These are phyloP conservation scores for Caenorhabditis becei DNA, from an alignment of 2,888 invertebrate genomes.

Conservation along the genomic window DNA sequence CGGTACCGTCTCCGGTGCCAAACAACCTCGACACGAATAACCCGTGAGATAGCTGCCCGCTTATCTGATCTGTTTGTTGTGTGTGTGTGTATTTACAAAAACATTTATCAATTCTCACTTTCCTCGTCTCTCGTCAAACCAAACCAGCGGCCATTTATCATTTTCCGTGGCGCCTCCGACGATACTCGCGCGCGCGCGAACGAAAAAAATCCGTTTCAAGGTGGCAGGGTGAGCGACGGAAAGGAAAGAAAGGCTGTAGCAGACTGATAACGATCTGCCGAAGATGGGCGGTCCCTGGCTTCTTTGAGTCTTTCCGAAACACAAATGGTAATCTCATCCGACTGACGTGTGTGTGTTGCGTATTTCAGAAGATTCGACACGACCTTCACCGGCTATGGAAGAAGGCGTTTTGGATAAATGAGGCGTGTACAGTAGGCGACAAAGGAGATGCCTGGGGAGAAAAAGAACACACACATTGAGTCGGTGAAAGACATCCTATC, in stretches of 20 bases:
- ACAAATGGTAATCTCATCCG: slow-evolving; percentile 32
- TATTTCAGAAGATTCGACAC: slow-evolving; percentile 17
- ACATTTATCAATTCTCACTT: slow-evolving; percentile 56
- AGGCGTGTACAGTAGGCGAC: slow-evolving; percentile 48
- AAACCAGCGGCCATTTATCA: slow-evolving; percentile 39
- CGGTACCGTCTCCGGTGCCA: slow-evolving; percentile 13
- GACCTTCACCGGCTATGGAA: slow-evolving; percentile 57
- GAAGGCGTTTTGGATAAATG: slow-evolving; percentile 42
- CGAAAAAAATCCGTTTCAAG: slow-evolving; percentile 31
- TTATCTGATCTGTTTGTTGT: slow-evolving; percentile 38
- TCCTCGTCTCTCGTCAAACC: slow-evolving; percentile 37
- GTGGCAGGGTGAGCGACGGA: slow-evolving; percentile 22
- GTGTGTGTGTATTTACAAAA: slow-evolving; percentile 25
- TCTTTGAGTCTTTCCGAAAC: slow-evolving; percentile 17
- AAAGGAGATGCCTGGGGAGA: slow-evolving; percentile 14
- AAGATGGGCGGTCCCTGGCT: slow-evolving; percentile 7
- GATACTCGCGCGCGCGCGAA: slow-evolving; percentile 26
- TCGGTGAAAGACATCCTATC: neutral
- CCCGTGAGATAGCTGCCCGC: slow-evolving; percentile 8
- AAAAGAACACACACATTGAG: slow-evolving; percentile 46
- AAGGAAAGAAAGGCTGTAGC: neutral
- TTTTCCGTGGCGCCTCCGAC: slow-evolving; percentile 22
- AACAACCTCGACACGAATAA: slow-evolving; percentile 58
- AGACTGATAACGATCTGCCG: slow-evolving; percentile 43
- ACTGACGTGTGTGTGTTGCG: slow-evolving; percentile 28